Conservation (phyloP, 2,888 invertebrate species). For the Scaptomyza caliginosa region DNA sequence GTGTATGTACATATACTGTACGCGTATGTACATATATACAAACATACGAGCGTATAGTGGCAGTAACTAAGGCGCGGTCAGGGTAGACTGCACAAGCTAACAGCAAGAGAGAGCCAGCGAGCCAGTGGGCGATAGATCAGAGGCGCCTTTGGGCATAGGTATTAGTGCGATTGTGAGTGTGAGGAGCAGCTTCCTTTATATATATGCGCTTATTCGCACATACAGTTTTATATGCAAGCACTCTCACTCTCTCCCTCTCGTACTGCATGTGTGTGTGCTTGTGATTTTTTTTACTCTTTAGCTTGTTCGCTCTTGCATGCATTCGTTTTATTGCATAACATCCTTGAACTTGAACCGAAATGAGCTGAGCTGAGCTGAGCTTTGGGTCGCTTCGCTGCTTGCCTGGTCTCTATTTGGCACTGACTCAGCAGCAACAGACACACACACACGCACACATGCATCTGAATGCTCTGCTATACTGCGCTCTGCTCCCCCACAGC, state of each 20-base stretch:
- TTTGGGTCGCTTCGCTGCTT: constrained; percentile 69
- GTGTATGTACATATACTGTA: constrained; percentile 1
- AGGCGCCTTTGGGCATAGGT: constrained; percentile 30
- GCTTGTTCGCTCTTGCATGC: constrained; percentile 28
- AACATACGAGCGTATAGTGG: constrained; percentile 11
- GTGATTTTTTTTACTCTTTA: constrained; percentile 11
- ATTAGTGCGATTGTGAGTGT: constrained; percentile 20
- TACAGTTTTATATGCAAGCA: constrained; percentile 2
- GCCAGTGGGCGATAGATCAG: constrained; percentile 46
- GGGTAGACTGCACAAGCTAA: constrained; percentile 72
- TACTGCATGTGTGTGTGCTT: background rate
- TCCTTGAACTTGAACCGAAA: constrained; percentile 83
- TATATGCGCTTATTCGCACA: background rate
- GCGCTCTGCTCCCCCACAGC: constrained; percentile 21
- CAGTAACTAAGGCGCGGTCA: constrained; percentile 73
- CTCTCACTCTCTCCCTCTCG: background rate
- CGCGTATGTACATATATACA: constrained; percentile 10
- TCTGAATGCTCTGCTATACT: constrained; percentile 6
- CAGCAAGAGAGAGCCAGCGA: constrained; percentile 18
- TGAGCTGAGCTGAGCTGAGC: constrained; percentile 63
- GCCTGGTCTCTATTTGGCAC: constrained; percentile 49
- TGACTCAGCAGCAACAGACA: constrained; percentile 42
- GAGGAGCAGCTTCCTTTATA: constrained; percentile 49
- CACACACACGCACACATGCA: constrained; percentile 20
- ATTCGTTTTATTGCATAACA: constrained; percentile 81